Evolutionary conservation across 2,888 invertebrate species (phyloP).

Genomic region (Hypercompe scribonia): DNA sequence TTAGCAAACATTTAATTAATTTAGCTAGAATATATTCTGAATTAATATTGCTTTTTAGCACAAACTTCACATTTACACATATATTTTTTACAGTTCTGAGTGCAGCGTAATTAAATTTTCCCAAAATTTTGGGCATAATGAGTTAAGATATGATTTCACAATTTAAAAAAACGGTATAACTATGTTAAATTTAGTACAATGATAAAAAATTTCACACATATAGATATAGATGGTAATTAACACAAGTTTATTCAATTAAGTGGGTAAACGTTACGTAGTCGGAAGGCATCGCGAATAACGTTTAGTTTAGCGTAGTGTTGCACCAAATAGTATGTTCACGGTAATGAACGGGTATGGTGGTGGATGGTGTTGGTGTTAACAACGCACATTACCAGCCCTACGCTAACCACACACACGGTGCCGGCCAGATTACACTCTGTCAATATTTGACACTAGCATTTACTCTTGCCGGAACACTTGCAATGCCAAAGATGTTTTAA

Average conservation of each 20-base stretch:
- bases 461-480: constrained; percentile 42
- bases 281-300: constrained; percentile 73
- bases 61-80: no score
- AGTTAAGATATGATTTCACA: no score
- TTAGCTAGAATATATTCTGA: no score
- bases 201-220: background rate
- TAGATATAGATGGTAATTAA: constrained; percentile 3
- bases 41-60: no score
- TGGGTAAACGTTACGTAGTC: constrained; percentile 36
- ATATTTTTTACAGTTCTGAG: no score
- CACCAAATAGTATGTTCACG: constrained; percentile 64
- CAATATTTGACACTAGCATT: constrained; percentile 75
- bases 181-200: background rate
- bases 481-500: constrained; percentile 15
- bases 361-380: constrained; percentile 68
- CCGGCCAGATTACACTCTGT: constrained; percentile 81
- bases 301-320: constrained; percentile 66
- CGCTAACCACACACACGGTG: constrained; percentile 75
- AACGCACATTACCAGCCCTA: constrained; percentile 73
- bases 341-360: constrained; percentile 74
- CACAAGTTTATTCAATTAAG: constrained; percentile 29
- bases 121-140: no score
- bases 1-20: no score
- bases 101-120: no score
- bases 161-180: background rate